Base-by-base conservation (phyloP, 37 sponge, comb jelly and placozoan genomes). In the Halichondria panicea region DNA sequence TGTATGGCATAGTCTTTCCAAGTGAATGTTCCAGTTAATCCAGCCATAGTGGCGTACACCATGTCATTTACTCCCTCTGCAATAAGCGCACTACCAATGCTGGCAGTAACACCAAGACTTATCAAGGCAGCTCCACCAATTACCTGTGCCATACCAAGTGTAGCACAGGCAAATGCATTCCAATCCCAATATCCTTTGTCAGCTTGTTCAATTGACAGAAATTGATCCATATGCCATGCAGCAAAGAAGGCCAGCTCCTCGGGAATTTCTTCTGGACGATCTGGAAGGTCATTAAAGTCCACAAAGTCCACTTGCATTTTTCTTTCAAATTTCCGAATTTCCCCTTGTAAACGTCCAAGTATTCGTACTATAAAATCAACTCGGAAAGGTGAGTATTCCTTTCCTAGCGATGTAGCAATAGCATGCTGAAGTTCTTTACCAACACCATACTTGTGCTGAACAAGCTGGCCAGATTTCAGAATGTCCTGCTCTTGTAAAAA, bases 31-130 rank as follows among this genome's bases (percentile, higher is more conserved):
- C 71, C 71, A 28, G 71, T 70, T 6, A 48, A 15, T 15, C 33
- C 38, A 31, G 38, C 71, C 43, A 70, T 70, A 9, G 54, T 35
- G 45, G 38, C 71, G 27, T 70, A 27, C 9, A 70, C 33, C 71
- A 70, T 70, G 24, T 70, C 71, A 44, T 27, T 35, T 27, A 70
- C 45, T 9, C 71, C 71, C 53, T 70, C 71, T 46, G 38, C 50
- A 27, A 70, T 31, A 7, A 70, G 53, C 13, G 32, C 53, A 27
- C 33, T 70, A 13, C 71, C 71, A 70, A 70, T 22, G 5, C 45
- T 8, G 9, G 71, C 18, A 28, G 32, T 28, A 48, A 25, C 54
- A 6, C 71, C 71, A 9, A 70, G 30, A 27, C 32, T 53, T 15
- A 70, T 45, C 13, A 70, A 53, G 9, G 30, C 53, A 18, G 54